These are phyloP conservation scores for Neosilurus mollespiculum DNA, from an alignment of 2,797 vertebrate species.

Conservation along the genomic window DNA sequence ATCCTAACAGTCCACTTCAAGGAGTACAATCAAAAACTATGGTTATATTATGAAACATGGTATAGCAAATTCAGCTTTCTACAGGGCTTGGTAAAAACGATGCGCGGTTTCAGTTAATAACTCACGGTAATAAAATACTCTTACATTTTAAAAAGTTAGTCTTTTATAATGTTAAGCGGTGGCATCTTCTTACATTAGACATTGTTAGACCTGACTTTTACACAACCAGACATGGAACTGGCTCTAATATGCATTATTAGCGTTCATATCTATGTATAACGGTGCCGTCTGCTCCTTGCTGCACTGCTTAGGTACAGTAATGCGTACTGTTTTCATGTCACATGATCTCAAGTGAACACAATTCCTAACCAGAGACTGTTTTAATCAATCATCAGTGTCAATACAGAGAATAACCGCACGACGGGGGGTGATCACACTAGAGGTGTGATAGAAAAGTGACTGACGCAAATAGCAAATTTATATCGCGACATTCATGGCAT, in stretches of 20 bases:
- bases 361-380: not conserved
- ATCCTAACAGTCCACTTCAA: not conserved
- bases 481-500: too few species aligned
- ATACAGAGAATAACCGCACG: not conserved
- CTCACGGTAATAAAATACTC: conserved; percentile 40
- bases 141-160: conserved; percentile 50
- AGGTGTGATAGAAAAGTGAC: too few species aligned
- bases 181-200: not conserved
- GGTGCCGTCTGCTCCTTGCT: not conserved
- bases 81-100: not conserved
- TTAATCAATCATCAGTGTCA: not conserved
- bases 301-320: not conserved
- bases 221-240: not conserved
- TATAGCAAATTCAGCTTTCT: not conserved
- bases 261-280: not conserved
- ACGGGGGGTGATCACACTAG: too few species aligned
- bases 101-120: not conserved
- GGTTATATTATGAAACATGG: not conserved
- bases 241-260: not conserved
- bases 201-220: not conserved
- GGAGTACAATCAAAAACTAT: not conserved
- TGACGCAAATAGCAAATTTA: too few species aligned
- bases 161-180: not conserved
- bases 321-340: conserved; percentile 1
- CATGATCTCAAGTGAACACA: not conserved